Percentiles rank a stretch among this genome's conserved stretches.
These are phyloP conservation scores for Neodon shergylaensis DNA, from an alignment of 2,113 vertebrate species.

Conservation along the genomic window DNA sequence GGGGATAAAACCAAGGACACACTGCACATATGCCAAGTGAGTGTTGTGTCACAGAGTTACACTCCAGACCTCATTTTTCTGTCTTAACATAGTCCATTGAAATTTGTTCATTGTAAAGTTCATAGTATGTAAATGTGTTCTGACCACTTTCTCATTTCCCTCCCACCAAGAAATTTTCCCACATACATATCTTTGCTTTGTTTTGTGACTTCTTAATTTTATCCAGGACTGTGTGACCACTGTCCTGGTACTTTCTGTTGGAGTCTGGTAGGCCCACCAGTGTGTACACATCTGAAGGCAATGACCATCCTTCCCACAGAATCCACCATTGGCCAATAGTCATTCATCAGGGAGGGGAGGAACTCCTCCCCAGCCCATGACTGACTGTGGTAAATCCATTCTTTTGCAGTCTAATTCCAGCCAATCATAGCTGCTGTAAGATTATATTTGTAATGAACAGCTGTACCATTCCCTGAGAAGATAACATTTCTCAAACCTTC, in stretches of 20 bases:
- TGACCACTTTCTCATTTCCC: too few relatives aligned
- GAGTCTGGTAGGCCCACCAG: neutral
- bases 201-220: neutral
- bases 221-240: neutral
- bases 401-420: neutral
- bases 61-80: too few relatives aligned
- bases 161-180: neutral
- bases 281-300: too few relatives aligned
- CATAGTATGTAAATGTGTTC: neutral
- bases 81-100: neutral
- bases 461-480: neutral
- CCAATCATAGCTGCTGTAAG: too few relatives aligned
- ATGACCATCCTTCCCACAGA: too few relatives aligned
- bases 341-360: neutral
- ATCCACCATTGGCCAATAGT: neutral
- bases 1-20: neutral
- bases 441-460: neutral
- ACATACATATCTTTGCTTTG: neutral
- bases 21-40: neutral
- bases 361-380: neutral
- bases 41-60: neutral
- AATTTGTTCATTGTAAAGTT: neutral
- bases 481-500: neutral
- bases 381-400: neutral
- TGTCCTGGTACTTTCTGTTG: neutral